Base-by-base conservation (phyloP, 2,113 vertebrate genomes). In the Dicaeum eximium region DNA sequence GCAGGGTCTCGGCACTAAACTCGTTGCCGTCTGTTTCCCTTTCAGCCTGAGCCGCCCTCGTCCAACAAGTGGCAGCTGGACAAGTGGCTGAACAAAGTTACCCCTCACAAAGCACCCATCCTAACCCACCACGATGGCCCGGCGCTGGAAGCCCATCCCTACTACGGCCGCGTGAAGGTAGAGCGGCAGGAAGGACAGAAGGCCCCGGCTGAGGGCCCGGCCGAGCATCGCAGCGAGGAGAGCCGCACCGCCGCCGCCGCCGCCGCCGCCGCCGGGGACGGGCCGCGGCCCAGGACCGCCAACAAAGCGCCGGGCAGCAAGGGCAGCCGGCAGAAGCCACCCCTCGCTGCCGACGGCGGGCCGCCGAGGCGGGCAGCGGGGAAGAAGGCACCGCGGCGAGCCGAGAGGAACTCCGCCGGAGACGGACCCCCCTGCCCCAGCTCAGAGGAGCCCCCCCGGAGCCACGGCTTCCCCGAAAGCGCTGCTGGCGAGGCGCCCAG, bases 61-160 rank as follows among this genome's bases (percentile, higher is more conserved):
- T 98, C 98, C 58, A 98, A 99, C 97, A 99, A 99, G 96, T 99
- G 99, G 99, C 99, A 99, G 96, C 97, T 99, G 97, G 98, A 99
- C 97, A 99, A 99, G 98, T 99, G 99, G 99, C 97, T 99, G 69
- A 99, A 99, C 94, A 99, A 99, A 88, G 98, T 99, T n/a, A 98
- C 98, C 57, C 96, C 98, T 2, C 98, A 97, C 90, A 99, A 98
- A 96, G 98, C 98, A 6, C 96, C 97, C 67, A 97, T 97, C 87
- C 95, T 98, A 91, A 98, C 98, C 91, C 98, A 98, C 57, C 98
- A 98, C 80, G 97, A 97, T 8, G 90, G 93, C 83, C 92, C 97
- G 0, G 95, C 94, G 11, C 94, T 97, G 22, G 98, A 98, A 22
- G 61, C 96, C 48, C 93, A 80, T n/a, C 94, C 96, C 11, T 98